Evolutionary conservation across 1,140 invertebrate genomes (phyloP).

Genomic region (Pristionchus pacificus): DNA sequence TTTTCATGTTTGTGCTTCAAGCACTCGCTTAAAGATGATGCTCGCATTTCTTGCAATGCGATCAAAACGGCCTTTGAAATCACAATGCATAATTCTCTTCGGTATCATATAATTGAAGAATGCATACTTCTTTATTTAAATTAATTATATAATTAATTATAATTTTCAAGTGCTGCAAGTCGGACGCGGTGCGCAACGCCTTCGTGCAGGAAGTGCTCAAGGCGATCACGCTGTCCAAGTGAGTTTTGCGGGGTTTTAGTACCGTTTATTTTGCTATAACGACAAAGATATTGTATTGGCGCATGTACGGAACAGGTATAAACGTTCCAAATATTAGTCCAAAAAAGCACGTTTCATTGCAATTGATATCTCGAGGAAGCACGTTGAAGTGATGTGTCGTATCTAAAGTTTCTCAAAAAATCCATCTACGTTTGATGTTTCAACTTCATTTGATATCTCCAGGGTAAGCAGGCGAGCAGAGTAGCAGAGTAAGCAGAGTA

Average conservation of each 20-base stretch:
- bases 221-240: constrained; percentile 4
- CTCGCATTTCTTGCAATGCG: no score
- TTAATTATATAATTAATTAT: no score
- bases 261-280: not conserved
- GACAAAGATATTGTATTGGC: not conserved
- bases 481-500: no score
- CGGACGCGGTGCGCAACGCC: constrained; percentile 4
- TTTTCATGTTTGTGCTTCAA: no score
- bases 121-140: no score
- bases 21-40: no score
- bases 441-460: no score
- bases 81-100: no score
- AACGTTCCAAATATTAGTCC: not conserved
- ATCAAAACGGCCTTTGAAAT: no score
- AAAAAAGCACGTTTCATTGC: not conserved
- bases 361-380: not conserved
- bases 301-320: not conserved
- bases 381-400: constrained; percentile 8
- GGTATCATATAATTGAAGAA: no score
- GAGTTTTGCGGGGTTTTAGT: not conserved
- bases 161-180: constrained; percentile 7
- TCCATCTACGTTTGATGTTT: no score
- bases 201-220: constrained; percentile 7
- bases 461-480: no score
- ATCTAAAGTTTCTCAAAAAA: constrained; percentile 24